Conservation (phyloP, 2,888 invertebrate genomes). For the Germaria angustata region DNA sequence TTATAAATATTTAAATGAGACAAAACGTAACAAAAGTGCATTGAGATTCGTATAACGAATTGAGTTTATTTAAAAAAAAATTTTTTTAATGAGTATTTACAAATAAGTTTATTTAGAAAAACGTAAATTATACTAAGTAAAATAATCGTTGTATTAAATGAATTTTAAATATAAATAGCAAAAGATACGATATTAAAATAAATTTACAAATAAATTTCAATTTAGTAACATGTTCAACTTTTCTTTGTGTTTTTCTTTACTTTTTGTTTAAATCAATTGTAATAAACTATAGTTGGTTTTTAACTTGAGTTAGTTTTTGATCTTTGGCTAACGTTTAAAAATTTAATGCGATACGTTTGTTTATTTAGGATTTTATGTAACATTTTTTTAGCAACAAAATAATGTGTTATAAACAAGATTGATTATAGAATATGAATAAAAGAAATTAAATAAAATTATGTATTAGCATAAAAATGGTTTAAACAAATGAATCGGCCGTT, state of each 20-base stretch:
- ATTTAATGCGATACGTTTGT: constrained; percentile 29
- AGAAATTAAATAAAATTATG: constrained; percentile 17
- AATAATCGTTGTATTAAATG: constrained; percentile 48
- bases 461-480: not conserved
- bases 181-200: constrained; percentile 4
- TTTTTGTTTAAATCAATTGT: constrained; percentile 30
- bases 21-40: constrained; percentile 56
- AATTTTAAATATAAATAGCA: constrained; percentile 30
- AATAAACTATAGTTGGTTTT: constrained; percentile 62
- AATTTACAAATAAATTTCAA: constrained; percentile 39
- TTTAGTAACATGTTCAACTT: constrained; percentile 27
- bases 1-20: not conserved
- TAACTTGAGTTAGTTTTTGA: constrained; percentile 66
- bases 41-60: constrained; percentile 61
- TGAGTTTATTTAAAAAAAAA: constrained; percentile 55
- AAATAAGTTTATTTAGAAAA: constrained; percentile 50
- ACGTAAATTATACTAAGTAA: constrained; percentile 38
- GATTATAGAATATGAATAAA: constrained; percentile 15
- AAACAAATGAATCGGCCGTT: not conserved
- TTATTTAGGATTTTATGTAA: not conserved
- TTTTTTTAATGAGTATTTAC: constrained; percentile 54
- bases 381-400: not conserved
- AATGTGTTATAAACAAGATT: constrained; percentile 1
- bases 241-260: not conserved
- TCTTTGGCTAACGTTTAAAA: constrained; percentile 64